phyloP scores from a whole-genome alignment of 2,888 invertebrate species.

The Nemapogon koenigi region DNA sequence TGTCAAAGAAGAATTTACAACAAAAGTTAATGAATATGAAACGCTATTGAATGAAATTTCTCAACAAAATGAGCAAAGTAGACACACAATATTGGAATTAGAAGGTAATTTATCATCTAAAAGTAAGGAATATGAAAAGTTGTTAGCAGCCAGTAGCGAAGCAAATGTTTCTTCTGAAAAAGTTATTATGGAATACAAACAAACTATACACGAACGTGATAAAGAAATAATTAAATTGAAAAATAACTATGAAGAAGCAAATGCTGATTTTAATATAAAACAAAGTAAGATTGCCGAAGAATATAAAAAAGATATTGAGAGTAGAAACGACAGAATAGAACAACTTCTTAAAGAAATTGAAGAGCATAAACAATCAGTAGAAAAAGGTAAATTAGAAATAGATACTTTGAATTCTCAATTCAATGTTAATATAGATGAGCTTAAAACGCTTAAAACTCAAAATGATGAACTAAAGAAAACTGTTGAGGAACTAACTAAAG shows the following conservation, averaged over 20 bases:
- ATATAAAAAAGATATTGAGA: constrained; percentile 55
- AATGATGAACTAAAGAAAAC: constrained; percentile 45
- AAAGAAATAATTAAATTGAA: constrained; percentile 59
- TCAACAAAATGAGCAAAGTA: constrained; percentile 46
- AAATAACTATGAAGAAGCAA: constrained; percentile 51
- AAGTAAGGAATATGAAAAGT: constrained; percentile 43
- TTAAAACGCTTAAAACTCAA: constrained; percentile 47
- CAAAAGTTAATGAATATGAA: constrained; percentile 56
- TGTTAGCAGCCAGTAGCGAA: constrained; percentile 42
- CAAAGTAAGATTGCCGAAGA: constrained; percentile 58
- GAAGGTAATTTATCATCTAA: constrained; percentile 41
- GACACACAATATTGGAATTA: constrained; percentile 43
- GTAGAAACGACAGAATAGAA: constrained; percentile 56
- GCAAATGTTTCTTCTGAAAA: constrained; percentile 42
- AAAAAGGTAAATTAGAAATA: constrained; percentile 54
- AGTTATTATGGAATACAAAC: constrained; percentile 50
- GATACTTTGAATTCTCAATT: constrained; percentile 52
- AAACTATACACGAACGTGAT: constrained; percentile 59
- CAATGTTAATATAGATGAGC: constrained; percentile 43
- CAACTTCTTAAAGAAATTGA: constrained; percentile 55
- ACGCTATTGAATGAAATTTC: constrained; percentile 43
- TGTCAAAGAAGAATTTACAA: constrained; percentile 40
- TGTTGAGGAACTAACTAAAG: constrained; percentile 43
- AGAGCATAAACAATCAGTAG: constrained; percentile 45
- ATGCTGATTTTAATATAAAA: constrained; percentile 54